A percentile compares a stretch with the other conserved stretches of the same genome.
Conservation (phyloP, 2,888 invertebrate species). For the Aphrophora alni region DNA sequence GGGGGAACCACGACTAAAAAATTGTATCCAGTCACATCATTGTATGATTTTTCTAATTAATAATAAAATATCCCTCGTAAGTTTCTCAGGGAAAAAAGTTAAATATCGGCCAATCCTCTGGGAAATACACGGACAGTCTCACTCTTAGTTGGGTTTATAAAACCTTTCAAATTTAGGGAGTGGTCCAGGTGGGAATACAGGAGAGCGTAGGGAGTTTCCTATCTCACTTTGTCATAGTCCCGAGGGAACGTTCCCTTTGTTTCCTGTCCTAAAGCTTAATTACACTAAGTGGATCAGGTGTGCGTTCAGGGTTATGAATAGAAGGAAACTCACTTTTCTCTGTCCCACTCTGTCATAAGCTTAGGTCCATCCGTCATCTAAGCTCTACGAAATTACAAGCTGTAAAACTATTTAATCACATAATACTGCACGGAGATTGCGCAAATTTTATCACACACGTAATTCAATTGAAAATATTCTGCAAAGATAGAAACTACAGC, state of each 20-base stretch:
- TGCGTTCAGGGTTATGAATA: neutral
- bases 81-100: neutral
- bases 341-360: neutral
- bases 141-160: neutral
- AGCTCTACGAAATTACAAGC: too few relatives aligned
- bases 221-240: neutral
- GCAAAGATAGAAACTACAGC: too few relatives aligned
- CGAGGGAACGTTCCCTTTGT: neutral
- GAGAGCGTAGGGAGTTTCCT: neutral
- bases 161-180: slow-evolving; percentile 9
- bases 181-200: slow-evolving; percentile 6
- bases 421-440: too few relatives aligned
- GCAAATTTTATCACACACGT: too few relatives aligned
- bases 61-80: neutral
- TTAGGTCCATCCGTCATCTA: neutral
- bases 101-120: neutral
- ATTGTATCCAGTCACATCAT: too few relatives aligned
- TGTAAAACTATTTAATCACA: too few relatives aligned
- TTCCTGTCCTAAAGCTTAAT: neutral
- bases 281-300: slow-evolving; percentile 7
- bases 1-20: too few relatives aligned
- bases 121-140: neutral
- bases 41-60: neutral
- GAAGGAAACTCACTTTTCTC: neutral
- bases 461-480: too few relatives aligned